These are phyloP conservation scores for Cryptoprocta ferox DNA, from an alignment of 2,797 vertebrate species.

Conservation along the genomic window DNA sequence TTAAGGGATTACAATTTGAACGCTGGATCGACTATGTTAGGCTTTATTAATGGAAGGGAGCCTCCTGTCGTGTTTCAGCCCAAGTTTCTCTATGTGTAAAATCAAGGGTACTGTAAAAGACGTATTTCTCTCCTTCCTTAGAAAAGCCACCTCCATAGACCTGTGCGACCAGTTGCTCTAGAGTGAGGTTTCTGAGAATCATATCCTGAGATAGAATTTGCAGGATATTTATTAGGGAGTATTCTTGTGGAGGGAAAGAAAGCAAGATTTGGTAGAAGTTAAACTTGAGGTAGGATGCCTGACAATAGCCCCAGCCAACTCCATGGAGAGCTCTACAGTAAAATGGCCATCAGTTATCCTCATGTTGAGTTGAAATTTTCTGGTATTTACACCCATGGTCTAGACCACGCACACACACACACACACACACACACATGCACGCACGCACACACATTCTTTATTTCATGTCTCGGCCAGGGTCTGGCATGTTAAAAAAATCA, in stretches of 20 bases:
- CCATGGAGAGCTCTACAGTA: background rate
- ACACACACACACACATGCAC: background rate
- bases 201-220: background rate
- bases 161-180: background rate
- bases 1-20: background rate
- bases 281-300: background rate
- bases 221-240: background rate
- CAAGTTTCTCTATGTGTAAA: background rate
- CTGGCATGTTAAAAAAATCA: background rate
- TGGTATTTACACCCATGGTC: background rate
- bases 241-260: background rate
- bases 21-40: background rate
- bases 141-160: background rate
- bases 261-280: background rate
- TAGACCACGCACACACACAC: background rate
- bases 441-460: background rate
- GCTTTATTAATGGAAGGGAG: background rate
- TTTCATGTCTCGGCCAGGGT: background rate
- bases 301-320: background rate
- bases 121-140: background rate
- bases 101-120: background rate
- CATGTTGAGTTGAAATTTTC: background rate
- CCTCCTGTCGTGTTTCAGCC: background rate
- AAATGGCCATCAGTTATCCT: background rate
- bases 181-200: background rate